Conservation (phyloP, 2,113 vertebrate genomes). For the Peromyscus californicus region DNA sequence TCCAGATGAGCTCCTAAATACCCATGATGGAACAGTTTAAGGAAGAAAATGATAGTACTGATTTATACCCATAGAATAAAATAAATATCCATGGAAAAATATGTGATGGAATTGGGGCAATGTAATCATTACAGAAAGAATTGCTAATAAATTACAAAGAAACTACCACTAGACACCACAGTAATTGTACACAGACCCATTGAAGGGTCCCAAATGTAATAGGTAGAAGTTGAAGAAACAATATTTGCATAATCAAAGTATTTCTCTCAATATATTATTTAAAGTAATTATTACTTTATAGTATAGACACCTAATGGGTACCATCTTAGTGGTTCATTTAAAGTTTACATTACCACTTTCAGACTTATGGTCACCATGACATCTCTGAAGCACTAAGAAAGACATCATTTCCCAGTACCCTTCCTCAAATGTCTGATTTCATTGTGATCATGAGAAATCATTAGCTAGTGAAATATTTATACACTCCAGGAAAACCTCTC, state of each 20-base stretch:
- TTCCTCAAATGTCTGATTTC: background rate
- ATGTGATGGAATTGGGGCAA: background rate
- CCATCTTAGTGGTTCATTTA: background rate
- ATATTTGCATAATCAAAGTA: background rate
- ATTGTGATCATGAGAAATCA: background rate
- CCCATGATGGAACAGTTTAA: background rate
- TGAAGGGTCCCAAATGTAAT: background rate
- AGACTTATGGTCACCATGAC: background rate
- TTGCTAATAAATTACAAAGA: slow-evolving; percentile 25
- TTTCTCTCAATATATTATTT: background rate
- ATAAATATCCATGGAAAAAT: background rate
- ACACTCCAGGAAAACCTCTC: background rate
- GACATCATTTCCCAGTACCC: background rate
- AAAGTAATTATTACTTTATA: background rate
- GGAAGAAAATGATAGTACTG: background rate
- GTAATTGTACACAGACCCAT: background rate
- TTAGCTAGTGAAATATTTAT: background rate
- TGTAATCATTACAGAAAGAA: slow-evolving; percentile 1
- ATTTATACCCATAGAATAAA: background rate
- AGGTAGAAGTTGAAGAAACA: background rate
- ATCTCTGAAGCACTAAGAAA: background rate
- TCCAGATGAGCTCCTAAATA: background rate
- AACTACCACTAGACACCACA: background rate
- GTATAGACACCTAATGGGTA: background rate
- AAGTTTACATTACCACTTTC: no score